Evolutionary conservation across 2,797 vertebrate species (phyloP).

Genomic region (Poeciliopsis paucimaculata): DNA sequence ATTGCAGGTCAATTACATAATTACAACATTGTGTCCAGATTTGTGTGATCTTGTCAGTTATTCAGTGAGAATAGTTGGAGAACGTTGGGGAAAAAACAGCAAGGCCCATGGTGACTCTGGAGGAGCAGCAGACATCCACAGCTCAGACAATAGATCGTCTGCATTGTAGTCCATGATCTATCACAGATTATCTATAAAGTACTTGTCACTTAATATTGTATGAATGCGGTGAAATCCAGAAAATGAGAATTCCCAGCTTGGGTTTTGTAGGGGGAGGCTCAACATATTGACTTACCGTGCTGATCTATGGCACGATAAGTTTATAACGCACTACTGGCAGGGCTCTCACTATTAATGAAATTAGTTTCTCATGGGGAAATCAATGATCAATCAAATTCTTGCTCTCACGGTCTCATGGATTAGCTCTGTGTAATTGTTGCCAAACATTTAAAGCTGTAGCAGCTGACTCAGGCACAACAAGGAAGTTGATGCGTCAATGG

Average conservation of each 20-base stretch:
- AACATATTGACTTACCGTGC: not conserved
- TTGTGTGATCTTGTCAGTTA: not conserved
- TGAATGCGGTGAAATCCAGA: not conserved
- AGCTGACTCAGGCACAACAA: not conserved
- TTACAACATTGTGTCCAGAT: not conserved
- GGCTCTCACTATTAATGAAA: constrained; percentile 23
- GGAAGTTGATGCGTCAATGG: not conserved
- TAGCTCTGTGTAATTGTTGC: not conserved
- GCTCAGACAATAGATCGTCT: not conserved
- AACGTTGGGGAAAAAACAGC: not conserved
- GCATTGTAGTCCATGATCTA: not conserved
- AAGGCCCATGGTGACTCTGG: not conserved
- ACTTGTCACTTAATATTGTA: not conserved
- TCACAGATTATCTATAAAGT: not conserved
- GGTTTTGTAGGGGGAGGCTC: not conserved
- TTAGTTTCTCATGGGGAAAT: not conserved
- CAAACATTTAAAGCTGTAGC: constrained; percentile 2
- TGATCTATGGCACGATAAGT: constrained; percentile 16
- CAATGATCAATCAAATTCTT: no score
- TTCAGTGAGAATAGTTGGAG: not conserved
- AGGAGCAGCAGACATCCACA: not conserved
- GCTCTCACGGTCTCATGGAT: not conserved
- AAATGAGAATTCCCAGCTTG: not conserved
- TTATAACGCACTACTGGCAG: constrained; percentile 25
- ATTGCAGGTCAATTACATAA: not conserved